Percentiles rank a stretch among this genome's conserved stretches.
Evolutionary conservation across 2,113 vertebrate genomes (phyloP).

Genomic region (pig (Sus scrofa)): T2T-Sscrofa CM000826.6:111416501-111417000

Average conservation of each 20-base stretch:
- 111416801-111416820: not conserved
- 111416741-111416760: not conserved
- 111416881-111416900: not conserved
- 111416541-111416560: not conserved
- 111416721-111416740: not conserved
- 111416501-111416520: not conserved
- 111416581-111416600: no score
- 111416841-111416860: no score
- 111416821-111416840: not conserved
- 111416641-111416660: not conserved
- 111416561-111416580: not conserved
- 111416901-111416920: not conserved
- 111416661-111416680: not conserved
- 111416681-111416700: not conserved
- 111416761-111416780: not conserved
- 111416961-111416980: not conserved
- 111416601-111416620: not conserved
- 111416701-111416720: not conserved
- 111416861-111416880: not conserved
- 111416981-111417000: conserved; percentile 10
- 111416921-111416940: not conserved
- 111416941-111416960: conserved; percentile 6
- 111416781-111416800: not conserved
- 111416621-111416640: not conserved
- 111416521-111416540: not conserved